Conservation (phyloP, 2,113 vertebrate genomes). For the Dicaeum eximium region DNA sequence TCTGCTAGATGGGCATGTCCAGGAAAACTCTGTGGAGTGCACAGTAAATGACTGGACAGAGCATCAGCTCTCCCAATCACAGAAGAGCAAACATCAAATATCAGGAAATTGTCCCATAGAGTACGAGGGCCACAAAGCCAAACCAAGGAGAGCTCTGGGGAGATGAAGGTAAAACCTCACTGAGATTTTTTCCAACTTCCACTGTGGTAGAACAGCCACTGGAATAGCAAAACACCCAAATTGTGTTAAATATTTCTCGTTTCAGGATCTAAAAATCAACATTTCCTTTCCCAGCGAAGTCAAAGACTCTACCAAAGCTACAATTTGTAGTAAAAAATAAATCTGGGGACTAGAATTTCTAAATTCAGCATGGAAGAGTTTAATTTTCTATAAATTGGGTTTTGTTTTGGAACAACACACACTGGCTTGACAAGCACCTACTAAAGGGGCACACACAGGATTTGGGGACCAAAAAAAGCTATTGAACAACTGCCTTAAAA, state of each 20-base stretch:
- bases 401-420: not conserved
- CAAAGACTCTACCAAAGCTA: not conserved
- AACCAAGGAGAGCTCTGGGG: not conserved
- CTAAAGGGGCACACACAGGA: not conserved
- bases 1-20: rapidly evolving
- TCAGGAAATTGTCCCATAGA: not conserved
- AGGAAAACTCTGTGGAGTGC: not conserved
- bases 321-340: not conserved
- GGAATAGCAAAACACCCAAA: not conserved
- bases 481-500: not conserved
- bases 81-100: not conserved
- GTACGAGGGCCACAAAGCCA: rapidly evolving
- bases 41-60: rapidly evolving
- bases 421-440: not conserved
- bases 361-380: not conserved
- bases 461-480: not conserved
- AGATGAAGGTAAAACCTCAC: not conserved
- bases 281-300: not conserved
- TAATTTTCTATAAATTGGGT: not conserved
- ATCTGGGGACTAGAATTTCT: not conserved
- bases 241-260: not conserved
- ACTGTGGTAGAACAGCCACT: not conserved
- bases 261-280: not conserved
- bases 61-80: not conserved
- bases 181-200: not conserved